A percentile compares a stretch with the other conserved stretches of the same genome.
Conservation (phyloP, 1,140 invertebrate species). For the Aporrectodea caliginosa region DNA sequence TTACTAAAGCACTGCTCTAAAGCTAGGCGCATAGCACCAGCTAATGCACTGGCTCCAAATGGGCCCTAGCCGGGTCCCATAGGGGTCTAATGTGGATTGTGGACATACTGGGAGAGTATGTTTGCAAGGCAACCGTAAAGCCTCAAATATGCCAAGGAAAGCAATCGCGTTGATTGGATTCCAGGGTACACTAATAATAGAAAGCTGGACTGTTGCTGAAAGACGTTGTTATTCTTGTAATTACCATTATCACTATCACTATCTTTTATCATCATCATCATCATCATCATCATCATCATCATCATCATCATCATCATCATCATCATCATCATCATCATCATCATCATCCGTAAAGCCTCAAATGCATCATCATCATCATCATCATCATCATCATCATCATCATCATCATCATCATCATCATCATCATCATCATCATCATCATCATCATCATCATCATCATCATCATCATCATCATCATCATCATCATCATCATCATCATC, state of each 20-base stretch:
- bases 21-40: no score
- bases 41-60: no score
- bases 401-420: constrained; percentile 6
- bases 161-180: no score
- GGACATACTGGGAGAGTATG: no score
- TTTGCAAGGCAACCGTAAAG: no score
- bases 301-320: constrained; percentile 34
- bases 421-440: constrained; percentile 10
- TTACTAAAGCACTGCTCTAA: no score
- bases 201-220: no score
- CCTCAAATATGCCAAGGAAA: no score
- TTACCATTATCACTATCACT: background rate
- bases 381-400: constrained; percentile 11
- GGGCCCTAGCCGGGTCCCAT: no score
- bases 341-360: constrained; percentile 32
- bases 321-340: constrained; percentile 32
- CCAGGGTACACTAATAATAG: no score
- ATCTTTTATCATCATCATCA: constrained; percentile 6
- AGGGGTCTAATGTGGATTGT: no score
- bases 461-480: constrained; percentile 9
- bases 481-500: constrained; percentile 9
- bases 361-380: constrained; percentile 23
- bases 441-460: constrained; percentile 10
- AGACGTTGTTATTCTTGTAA: background rate
- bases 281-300: constrained; percentile 20